These are phyloP conservation scores for Pteronotus mesoamericanus DNA, from an alignment of 2,797 vertebrate genomes.

Conservation along the genomic window DNA sequence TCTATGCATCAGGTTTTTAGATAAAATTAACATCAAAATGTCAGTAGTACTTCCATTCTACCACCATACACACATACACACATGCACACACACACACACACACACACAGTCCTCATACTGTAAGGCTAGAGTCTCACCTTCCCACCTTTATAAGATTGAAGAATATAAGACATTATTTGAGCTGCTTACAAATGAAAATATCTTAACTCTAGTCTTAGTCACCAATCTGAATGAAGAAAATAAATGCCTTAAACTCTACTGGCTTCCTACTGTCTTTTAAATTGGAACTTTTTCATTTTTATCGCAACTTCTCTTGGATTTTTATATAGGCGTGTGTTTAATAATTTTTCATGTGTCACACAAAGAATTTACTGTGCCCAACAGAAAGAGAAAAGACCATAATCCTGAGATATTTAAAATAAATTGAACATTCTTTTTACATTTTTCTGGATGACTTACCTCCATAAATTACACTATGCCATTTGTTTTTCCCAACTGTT, in stretches of 20 bases:
- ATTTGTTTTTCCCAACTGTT: slow-evolving; percentile 55
- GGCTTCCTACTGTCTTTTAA: slow-evolving; percentile 43
- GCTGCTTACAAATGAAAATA: background rate
- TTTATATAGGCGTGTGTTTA: background rate
- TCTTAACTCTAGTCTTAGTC: background rate
- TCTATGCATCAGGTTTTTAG: background rate
- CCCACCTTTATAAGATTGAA: background rate
- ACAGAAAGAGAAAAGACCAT: background rate
- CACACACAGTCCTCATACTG: too few relatives aligned
- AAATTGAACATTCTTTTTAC: slow-evolving; percentile 3
- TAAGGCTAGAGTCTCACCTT: background rate
- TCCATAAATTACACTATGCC: slow-evolving; percentile 53
- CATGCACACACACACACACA: background rate
- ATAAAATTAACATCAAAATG: slow-evolving; percentile 10
- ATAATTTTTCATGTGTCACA: slow-evolving; percentile 34
- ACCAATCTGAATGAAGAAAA: background rate
- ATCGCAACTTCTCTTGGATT: background rate
- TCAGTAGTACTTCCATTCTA: background rate
- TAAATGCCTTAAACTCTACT: slow-evolving; percentile 1
- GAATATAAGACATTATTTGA: background rate
- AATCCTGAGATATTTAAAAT: slow-evolving; percentile 47
- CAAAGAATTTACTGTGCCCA: slow-evolving; percentile 28
- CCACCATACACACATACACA: background rate
- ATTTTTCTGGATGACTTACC: slow-evolving; percentile 29
- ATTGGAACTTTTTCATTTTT: slow-evolving; percentile 34